Conservation (phyloP, 2,113 vertebrate species). For the Laticauda colubrina region DNA sequence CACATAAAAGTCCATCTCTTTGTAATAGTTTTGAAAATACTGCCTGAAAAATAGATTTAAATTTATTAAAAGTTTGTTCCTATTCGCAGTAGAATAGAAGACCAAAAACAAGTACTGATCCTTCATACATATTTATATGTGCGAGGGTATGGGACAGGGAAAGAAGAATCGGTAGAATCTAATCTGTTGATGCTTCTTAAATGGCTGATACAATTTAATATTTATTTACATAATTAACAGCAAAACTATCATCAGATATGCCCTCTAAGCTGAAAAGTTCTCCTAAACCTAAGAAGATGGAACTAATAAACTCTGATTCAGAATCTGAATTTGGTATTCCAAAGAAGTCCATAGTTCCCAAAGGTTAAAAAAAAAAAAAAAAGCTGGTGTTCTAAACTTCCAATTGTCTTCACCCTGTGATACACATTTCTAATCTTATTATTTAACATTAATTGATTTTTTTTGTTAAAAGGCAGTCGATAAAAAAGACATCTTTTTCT, state of each 20-base stretch:
- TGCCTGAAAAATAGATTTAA: background rate
- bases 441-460: background rate
- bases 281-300: constrained; percentile 87
- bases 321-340: constrained; percentile 88
- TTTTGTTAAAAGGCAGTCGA: background rate
- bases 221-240: constrained; percentile 61
- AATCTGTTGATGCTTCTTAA: background rate
- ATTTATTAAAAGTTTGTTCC: background rate
- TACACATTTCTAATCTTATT: background rate
- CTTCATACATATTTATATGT: background rate
- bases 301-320: constrained; percentile 87
- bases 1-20: background rate
- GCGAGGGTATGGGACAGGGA: no score
- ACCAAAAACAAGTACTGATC: no score
- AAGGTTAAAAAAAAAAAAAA: constrained; percentile 73
- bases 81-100: background rate
- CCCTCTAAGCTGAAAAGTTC: constrained; percentile 83
- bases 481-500: background rate
- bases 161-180: background rate
- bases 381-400: background rate
- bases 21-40: background rate
- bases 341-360: constrained; percentile 81
- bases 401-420: background rate
- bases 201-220: background rate
- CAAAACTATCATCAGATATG: constrained; percentile 78